Conservation (phyloP, 2,113 vertebrate species). For the Salvelinus fontinalis region DNA sequence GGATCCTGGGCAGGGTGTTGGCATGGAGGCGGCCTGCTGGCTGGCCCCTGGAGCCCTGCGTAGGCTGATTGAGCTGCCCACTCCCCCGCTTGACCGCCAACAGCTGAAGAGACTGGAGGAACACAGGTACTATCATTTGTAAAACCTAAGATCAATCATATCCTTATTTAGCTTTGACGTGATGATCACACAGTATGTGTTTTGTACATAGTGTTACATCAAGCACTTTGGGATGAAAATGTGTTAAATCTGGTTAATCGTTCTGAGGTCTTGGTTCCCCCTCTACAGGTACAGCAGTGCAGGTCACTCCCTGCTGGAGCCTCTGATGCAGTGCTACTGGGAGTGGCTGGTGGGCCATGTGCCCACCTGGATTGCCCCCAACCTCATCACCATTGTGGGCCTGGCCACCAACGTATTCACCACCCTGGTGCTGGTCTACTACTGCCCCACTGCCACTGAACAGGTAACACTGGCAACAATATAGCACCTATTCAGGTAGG, state of each 20-base stretch:
- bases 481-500: too few relatives aligned
- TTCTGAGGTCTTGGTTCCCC: too few relatives aligned
- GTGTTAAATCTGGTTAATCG: too few relatives aligned
- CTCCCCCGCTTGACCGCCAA: conserved; percentile 87
- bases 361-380: conserved; percentile 94
- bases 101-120: conserved; percentile 97
- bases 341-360: conserved; percentile 91
- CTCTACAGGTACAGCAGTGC: conserved; percentile 84
- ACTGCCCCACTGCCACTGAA: conserved; percentile 96
- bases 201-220: too few relatives aligned
- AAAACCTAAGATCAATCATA: background rate
- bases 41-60: conserved; percentile 72
- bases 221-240: too few relatives aligned
- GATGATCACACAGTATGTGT: too few relatives aligned
- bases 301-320: conserved; percentile 92
- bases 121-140: conserved; percentile 74
- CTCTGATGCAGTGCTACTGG: conserved; percentile 96
- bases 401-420: conserved; percentile 93
- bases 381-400: conserved; percentile 95
- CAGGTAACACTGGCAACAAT: conserved; percentile 74
- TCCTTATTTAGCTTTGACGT: too few relatives aligned
- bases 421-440: conserved; percentile 90
- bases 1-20: conserved; percentile 54
- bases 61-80: conserved; percentile 87
- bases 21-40: conserved; percentile 71